Evolutionary conservation across 2,888 invertebrate genomes (phyloP).

Genomic region (Eudasyphora cyanicolor): DNA sequence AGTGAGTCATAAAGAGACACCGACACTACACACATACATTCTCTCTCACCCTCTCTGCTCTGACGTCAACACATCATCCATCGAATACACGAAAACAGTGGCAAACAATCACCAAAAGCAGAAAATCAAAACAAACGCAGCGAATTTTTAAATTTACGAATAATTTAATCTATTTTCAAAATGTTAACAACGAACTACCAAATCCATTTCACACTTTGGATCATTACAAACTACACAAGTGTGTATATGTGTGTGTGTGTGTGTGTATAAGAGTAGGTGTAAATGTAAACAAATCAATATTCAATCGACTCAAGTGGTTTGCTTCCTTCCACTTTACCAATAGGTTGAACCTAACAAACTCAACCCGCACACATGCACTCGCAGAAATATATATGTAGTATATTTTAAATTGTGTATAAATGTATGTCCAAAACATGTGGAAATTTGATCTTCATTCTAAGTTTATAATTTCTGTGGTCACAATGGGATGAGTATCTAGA

Average conservation of each 20-base stretch:
- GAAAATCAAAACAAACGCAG: neutral
- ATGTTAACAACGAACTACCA: slow-evolving; percentile 9
- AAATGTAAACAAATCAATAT: slow-evolving; percentile 2
- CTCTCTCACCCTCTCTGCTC: no score
- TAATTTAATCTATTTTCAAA: neutral
- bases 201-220: neutral
- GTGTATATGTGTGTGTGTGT: neutral
- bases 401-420: no score
- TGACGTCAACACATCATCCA: neutral
- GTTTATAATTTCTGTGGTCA: no score
- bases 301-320: neutral
- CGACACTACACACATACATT: neutral
- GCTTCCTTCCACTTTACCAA: no score
- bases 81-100: neutral
- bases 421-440: no score
- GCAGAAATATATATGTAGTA: no score
- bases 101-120: neutral
- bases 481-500: no score
- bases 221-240: neutral
- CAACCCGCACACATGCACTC: no score
- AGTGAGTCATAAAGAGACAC: slow-evolving; percentile 8
- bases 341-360: no score
- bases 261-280: no score
- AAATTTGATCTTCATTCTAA: no score
- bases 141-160: neutral